Base-by-base conservation (phyloP, 2,888 invertebrate species). In the Neria commutata region DNA sequence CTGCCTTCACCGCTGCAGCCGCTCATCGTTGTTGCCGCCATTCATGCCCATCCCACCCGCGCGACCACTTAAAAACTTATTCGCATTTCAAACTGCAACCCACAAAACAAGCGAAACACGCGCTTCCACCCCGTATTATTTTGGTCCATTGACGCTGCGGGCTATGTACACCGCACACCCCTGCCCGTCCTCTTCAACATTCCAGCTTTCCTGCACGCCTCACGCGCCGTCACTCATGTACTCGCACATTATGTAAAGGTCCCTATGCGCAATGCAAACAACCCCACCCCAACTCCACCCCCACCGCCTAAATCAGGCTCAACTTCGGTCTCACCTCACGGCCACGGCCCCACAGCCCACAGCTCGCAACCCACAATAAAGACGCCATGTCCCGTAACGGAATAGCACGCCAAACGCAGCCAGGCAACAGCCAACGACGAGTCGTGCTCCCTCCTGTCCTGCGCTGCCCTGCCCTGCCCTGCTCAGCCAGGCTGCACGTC, bases 101-200 rank as follows among this genome's bases (percentile, higher is more conserved):
- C 64, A 64, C 66, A 62, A 61, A 61, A 57, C 56, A 63, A 63
- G 60, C 62, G 47, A 42, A 56, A 58, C 48, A 62, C 55, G 53
- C 55, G 50, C 56, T 40, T 45, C 29, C 33, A 37, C 51, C 42
- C 21, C 34, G 69, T 69, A 76, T 76, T 75, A 76, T 75, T 77
- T 77, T 76, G 77, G 77, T 77, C 77, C 77, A 77, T 77, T 77
- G 77, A 77, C 70, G 75, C 72, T 73, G 72, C 72, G 71, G 70
- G 74, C 74, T 69, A 67, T 67, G 67, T 10, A 29, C 26, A 69
- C 69, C 60, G 53, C 53, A 62, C 49, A 52, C 54, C 19, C 46
- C 48, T 47, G 23, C 58, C 33, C 25, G 17, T 25, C 26, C 53
- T 53, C 17, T n/a, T n/a, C 17, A 14, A 17, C n/a, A 16, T 40